Conservation (phyloP, 2,888 invertebrate species). For the Clistopyga incitator region DNA sequence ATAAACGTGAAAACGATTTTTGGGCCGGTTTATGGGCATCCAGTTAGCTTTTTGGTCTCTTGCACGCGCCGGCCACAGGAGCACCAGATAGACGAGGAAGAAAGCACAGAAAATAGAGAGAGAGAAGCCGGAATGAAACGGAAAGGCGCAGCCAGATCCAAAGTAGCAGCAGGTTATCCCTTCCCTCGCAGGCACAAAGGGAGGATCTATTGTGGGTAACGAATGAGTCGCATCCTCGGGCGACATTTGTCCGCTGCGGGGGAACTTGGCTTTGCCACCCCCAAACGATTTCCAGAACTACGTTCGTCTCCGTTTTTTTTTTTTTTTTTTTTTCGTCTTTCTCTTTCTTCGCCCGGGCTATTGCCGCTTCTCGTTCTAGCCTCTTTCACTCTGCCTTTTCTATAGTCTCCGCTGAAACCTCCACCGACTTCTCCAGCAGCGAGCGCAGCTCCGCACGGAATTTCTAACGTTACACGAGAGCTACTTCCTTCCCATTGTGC, state of each 20-base stretch:
- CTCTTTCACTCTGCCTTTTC: constrained; percentile 13
- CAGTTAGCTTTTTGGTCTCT: constrained; percentile 28
- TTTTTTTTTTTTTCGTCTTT: neutral
- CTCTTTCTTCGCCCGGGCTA: neutral
- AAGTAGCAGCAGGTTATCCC: constrained; percentile 57
- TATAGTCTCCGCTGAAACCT: constrained; percentile 21
- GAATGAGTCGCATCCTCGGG: constrained; percentile 64
- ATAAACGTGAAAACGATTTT: constrained; percentile 63
- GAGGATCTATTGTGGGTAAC: constrained; percentile 57
- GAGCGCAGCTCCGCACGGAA: neutral
- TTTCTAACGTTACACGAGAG: constrained; percentile 24
- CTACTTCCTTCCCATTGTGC: constrained; percentile 15
- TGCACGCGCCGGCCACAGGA: constrained; percentile 5
- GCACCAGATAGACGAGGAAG: constrained; percentile 11
- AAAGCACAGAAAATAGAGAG: neutral
- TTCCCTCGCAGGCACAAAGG: constrained; percentile 50
- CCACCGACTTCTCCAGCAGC: constrained; percentile 19
- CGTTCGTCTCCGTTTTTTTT: neutral
- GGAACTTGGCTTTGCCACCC: constrained; percentile 54
- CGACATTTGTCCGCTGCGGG: constrained; percentile 63
- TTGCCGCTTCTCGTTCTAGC: neutral
- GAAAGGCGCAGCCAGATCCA: constrained; percentile 40
- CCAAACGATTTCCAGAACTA: constrained; percentile 55
- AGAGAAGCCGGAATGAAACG: constrained; percentile 24
- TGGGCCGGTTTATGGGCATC: neutral